Conservation (phyloP, 2,797 vertebrate genomes). For the Florisuga fusca region DNA sequence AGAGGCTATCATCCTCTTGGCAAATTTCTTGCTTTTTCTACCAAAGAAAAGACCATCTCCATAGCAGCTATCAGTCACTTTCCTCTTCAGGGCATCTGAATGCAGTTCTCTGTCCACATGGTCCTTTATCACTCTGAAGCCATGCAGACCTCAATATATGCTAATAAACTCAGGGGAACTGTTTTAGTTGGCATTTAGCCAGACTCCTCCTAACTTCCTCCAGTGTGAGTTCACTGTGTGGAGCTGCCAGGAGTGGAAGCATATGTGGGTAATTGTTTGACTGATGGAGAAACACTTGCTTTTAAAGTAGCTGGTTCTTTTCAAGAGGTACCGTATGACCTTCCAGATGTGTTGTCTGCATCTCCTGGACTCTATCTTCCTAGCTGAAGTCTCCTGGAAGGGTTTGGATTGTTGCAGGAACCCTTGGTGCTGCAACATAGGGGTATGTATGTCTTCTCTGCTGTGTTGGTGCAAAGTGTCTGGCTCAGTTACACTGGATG, state of each 20-base stretch:
- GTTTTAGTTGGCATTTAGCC: background rate
- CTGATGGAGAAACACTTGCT: background rate
- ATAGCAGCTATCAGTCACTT: background rate
- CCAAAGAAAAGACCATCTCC: background rate
- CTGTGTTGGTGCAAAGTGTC: background rate
- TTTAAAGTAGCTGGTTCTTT: background rate
- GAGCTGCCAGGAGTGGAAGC: background rate
- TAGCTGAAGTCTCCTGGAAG: background rate
- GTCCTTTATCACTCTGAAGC: background rate
- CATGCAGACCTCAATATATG: background rate
- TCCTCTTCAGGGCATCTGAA: conserved; percentile 10
- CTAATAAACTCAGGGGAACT: background rate
- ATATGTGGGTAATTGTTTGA: background rate
- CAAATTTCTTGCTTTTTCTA: conserved; percentile 46
- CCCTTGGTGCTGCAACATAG: background rate
- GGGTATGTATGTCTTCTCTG: background rate
- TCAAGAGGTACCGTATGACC: background rate
- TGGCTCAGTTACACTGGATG: background rate
- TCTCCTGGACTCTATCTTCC: background rate
- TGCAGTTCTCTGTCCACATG: background rate
- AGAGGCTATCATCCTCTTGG: conserved; percentile 49
- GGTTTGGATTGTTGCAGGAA: background rate
- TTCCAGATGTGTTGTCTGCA: background rate
- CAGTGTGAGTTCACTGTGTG: background rate
- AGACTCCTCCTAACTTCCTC: background rate